These are phyloP conservation scores for Cyprinodon tularosa DNA, from an alignment of 2,113 vertebrate genomes.

Conservation along the genomic window DNA sequence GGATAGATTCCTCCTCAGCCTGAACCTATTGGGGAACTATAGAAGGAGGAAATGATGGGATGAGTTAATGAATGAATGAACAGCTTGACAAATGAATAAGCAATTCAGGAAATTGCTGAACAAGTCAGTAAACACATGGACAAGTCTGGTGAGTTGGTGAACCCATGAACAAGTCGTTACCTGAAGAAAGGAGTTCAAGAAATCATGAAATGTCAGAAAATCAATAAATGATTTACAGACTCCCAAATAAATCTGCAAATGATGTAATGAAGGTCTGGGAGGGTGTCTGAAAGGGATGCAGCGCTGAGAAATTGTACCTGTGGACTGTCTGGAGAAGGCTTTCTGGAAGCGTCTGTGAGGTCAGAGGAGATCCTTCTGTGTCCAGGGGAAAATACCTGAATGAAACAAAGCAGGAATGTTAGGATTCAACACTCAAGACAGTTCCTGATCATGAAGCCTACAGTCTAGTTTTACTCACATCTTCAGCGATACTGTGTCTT, in stretches of 20 bases:
- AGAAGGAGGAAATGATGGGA: constrained; percentile 37
- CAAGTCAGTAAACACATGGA: neutral
- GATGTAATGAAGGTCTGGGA: neutral
- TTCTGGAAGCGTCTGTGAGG: constrained; percentile 46
- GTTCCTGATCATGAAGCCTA: neutral
- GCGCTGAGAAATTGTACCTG: constrained; percentile 42
- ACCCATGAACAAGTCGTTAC: neutral
- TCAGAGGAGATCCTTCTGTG: constrained; percentile 74
- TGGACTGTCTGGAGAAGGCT: constrained; percentile 55
- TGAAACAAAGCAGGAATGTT: constrained; percentile 23
- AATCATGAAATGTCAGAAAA: neutral
- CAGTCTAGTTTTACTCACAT: constrained; percentile 32
- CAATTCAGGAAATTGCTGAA: neutral
- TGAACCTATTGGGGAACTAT: constrained; percentile 55
- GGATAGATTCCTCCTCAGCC: constrained; percentile 72
- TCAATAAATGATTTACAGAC: neutral
- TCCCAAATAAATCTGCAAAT: neutral
- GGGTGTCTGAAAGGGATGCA: neutral
- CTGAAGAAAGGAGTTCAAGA: neutral
- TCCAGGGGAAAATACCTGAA: constrained; percentile 56
- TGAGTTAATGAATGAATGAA: neutral
- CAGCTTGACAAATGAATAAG: neutral
- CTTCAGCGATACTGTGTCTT: constrained; percentile 59
- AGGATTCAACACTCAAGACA: neutral
- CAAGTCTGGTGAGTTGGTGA: neutral